These are phyloP conservation scores for Scalopus aquaticus DNA, from an alignment of 2,113 vertebrate genomes.

Conservation along the genomic window DNA sequence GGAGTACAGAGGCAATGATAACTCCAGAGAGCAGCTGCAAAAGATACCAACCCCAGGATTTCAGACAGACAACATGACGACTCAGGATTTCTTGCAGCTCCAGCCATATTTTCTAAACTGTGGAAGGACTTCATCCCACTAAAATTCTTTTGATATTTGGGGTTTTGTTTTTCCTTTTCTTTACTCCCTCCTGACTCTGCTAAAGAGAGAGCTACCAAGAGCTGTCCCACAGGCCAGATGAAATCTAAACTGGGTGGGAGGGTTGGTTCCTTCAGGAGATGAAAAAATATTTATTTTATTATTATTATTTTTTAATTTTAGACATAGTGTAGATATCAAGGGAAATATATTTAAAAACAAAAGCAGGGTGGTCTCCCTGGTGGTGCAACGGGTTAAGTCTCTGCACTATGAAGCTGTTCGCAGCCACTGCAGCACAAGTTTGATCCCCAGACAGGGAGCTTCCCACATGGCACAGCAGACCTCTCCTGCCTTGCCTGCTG, in stretches of 20 bases:
- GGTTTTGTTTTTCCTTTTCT: constrained; percentile 20
- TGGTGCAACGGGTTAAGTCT: no score
- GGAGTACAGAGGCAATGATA: no score
- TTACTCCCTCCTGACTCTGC: constrained; percentile 47
- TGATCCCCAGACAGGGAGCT: no score
- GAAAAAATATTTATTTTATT: constrained; percentile 70
- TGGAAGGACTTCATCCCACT: constrained; percentile 89
- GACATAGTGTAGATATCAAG: constrained; percentile 85
- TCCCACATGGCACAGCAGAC: no score
- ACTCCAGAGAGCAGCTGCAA: no score
- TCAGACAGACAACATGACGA: no score
- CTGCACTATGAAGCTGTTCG: no score
- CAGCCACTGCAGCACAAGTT: no score
- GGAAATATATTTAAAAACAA: constrained; percentile 82
- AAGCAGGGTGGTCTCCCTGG: no score
- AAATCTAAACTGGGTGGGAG: constrained; percentile 81
- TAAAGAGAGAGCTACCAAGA: constrained; percentile 12
- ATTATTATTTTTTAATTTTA: constrained; percentile 77
- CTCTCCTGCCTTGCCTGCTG: no score
- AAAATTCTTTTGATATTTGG: constrained; percentile 70
- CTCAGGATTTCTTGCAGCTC: no score
- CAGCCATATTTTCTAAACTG: constrained; percentile 88
- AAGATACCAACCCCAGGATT: no score
- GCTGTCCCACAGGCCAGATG: constrained; percentile 71
- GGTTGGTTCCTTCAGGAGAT: constrained; percentile 86